These are phyloP conservation scores for Corvus hawaiiensis DNA, from an alignment of 2,113 vertebrate species.

Conservation along the genomic window DNA sequence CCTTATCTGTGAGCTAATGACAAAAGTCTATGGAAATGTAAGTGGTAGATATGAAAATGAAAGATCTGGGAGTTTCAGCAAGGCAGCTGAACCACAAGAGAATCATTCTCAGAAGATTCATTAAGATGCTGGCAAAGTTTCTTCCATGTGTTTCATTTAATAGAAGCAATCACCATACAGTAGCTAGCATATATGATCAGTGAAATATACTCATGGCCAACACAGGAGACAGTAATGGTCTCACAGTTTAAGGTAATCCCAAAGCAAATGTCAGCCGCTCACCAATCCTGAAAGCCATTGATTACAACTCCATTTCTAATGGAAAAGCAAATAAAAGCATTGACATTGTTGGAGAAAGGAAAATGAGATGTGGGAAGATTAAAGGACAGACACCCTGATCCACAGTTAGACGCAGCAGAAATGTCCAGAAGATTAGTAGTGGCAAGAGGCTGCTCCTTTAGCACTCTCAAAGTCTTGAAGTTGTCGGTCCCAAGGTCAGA, in stretches of 20 bases:
- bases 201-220: not conserved
- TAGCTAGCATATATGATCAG: not conserved
- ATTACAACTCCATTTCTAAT: not conserved
- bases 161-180: not conserved
- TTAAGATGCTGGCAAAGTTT: not conserved
- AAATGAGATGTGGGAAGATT: not conserved
- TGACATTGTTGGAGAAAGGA: not conserved
- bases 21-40: not conserved
- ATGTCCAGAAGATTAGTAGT: not conserved
- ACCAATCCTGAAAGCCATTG: not conserved
- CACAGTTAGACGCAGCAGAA: not conserved
- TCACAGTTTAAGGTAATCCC: not conserved
- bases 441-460: not conserved
- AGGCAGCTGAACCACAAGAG: not conserved
- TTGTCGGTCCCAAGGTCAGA: not conserved
- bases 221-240: not conserved
- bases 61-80: not conserved
- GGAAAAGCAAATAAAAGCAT: not conserved
- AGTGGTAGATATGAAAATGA: not conserved
- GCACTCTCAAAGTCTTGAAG: not conserved
- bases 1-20: not conserved
- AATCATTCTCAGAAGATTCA: not conserved
- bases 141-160: not conserved
- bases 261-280: constrained; percentile 1
- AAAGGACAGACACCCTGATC: not conserved